These are phyloP conservation scores for Myiozetetes cayanensis DNA, from an alignment of 2,113 vertebrate species.

Conservation along the genomic window DNA sequence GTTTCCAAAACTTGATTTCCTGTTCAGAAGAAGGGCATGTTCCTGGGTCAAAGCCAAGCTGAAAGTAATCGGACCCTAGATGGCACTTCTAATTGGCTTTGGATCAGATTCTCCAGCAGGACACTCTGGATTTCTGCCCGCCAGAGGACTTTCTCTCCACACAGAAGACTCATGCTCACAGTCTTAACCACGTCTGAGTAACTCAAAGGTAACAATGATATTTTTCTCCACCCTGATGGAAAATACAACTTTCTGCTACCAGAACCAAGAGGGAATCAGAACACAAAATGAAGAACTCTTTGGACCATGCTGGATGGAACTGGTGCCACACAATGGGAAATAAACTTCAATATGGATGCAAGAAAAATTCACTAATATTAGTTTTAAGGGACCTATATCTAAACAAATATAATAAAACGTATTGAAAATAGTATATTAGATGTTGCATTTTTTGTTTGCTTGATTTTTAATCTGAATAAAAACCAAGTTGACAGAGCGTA, in stretches of 20 bases:
- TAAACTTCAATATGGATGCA: neutral
- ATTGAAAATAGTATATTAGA: neutral
- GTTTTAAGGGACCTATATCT: neutral
- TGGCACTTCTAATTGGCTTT: neutral
- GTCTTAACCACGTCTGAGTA: conserved; percentile 3
- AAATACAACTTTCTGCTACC: neutral
- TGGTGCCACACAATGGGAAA: neutral
- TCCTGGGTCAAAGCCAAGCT: conserved; percentile 8
- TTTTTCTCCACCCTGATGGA: conserved; percentile 14
- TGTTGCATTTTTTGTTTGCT: neutral
- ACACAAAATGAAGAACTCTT: neutral
- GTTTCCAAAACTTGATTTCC: conserved; percentile 38
- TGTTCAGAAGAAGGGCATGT: conserved; percentile 38
- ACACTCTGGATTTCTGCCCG: neutral
- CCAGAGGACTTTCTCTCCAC: neutral
- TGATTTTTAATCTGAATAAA: neutral
- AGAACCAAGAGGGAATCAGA: neutral
- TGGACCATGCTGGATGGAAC: neutral
- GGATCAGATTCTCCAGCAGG: neutral
- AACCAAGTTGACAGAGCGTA: fast-evolving
- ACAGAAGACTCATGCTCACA: neutral
- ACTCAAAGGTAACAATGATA: neutral
- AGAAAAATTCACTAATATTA: neutral
- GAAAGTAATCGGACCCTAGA: neutral
- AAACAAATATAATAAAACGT: neutral